Percentiles rank a stretch among this genome's conserved stretches.
Conservation (phyloP, 2,888 invertebrate genomes). For the Alviniconcha strummeri region DNA sequence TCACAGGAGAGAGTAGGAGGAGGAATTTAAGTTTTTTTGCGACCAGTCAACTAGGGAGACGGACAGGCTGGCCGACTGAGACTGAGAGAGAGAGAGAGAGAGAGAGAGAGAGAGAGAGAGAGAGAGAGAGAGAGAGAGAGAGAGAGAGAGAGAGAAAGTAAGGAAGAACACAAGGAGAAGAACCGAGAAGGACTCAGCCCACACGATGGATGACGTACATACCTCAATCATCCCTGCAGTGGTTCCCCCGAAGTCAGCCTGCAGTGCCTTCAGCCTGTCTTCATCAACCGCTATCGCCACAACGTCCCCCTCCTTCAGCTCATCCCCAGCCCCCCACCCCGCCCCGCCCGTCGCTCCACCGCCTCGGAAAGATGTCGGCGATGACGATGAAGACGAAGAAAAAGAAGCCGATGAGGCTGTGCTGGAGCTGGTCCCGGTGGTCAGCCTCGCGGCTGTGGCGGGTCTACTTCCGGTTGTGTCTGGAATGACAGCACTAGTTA, state of each 20-base stretch:
- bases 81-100: too few species aligned
- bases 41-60: too few species aligned
- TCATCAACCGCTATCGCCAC: constrained; percentile 29
- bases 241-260: constrained; percentile 29
- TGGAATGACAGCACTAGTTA: neutral
- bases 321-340: neutral
- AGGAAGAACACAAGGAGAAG: too few species aligned
- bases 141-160: too few species aligned
- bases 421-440: neutral
- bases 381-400: neutral
- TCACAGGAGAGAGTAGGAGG: too few species aligned
- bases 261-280: constrained; percentile 27
- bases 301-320: constrained; percentile 23
- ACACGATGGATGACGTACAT: neutral
- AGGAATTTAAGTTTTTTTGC: too few species aligned
- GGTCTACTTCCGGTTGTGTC: neutral
- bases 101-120: too few species aligned
- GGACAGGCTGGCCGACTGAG: too few species aligned
- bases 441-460: too few species aligned
- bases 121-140: too few species aligned
- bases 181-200: too few species aligned
- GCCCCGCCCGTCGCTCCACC: neutral
- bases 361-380: neutral
- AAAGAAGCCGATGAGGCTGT: neutral
- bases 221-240: constrained; percentile 31